Evolutionary conservation across 2,888 invertebrate species (phyloP).

Genomic region (Alloscopus bannaensis): DNA sequence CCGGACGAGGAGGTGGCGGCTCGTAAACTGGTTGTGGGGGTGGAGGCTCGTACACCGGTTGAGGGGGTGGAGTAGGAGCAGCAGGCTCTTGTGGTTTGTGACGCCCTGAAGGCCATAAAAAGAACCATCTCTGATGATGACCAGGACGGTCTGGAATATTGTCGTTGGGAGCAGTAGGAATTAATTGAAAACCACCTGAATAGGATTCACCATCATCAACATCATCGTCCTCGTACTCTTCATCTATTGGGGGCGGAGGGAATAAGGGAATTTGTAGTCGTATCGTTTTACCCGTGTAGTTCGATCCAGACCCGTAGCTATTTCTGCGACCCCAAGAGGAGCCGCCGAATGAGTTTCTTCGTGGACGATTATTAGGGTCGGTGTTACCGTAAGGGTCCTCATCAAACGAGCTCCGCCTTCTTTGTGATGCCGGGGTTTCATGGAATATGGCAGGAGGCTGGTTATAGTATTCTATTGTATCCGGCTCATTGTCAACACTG

Average conservation of each 20-base stretch:
- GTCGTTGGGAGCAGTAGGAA: slow-evolving; percentile 17
- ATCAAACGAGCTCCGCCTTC: neutral
- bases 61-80: neutral
- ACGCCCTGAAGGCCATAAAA: slow-evolving; percentile 26
- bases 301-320: slow-evolving; percentile 2
- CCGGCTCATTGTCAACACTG: neutral
- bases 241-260: neutral
- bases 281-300: neutral
- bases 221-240: neutral
- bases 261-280: slow-evolving; percentile 7
- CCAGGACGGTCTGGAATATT: neutral
- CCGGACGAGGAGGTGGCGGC: neutral
- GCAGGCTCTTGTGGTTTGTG: neutral
- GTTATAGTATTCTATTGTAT: neutral
- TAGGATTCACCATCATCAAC: neutral
- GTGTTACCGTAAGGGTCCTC: neutral
- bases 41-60: neutral
- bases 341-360: neutral
- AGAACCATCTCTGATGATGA: slow-evolving; percentile 34
- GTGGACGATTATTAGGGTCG: neutral
- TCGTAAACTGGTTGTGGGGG: neutral
- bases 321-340: neutral
- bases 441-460: neutral
- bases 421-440: neutral
- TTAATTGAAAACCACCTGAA: slow-evolving; percentile 25